Conservation (phyloP, 2,888 invertebrate genomes). For the Steinernema hermaphroditum region DNA sequence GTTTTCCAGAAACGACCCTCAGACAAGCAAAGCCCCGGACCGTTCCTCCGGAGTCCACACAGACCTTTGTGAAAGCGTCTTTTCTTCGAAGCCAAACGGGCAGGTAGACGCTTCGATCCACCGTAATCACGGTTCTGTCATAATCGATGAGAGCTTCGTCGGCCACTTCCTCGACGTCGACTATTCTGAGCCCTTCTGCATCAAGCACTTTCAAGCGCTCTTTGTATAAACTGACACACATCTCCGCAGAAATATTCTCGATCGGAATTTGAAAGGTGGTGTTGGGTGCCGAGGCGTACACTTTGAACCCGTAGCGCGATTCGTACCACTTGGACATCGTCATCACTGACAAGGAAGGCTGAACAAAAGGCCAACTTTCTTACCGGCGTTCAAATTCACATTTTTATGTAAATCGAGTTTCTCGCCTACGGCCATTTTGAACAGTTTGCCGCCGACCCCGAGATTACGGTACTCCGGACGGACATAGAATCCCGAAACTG, state of each 20-base stretch:
- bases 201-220: not conserved
- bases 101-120: not conserved
- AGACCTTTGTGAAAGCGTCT: not conserved
- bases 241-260: not conserved
- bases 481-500: not conserved
- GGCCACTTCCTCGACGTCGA: not conserved
- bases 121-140: not conserved
- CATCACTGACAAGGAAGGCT: no score
- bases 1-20: not conserved
- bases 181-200: not conserved
- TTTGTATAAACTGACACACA: not conserved
- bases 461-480: not conserved
- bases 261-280: not conserved
- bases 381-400: not conserved
- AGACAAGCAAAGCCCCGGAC: slow-evolving; percentile 2
- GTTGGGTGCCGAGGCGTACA: not conserved
- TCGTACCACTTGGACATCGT: not conserved
- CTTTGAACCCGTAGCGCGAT: not conserved
- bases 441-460: not conserved
- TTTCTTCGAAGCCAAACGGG: slow-evolving; percentile 6
- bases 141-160: not conserved
- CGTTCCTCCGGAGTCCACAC: not conserved
- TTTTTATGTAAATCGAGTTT: not conserved
- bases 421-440: not conserved
- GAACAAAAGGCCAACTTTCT: no score